Conservation (phyloP, 1,140 invertebrate genomes). For the Elysia chlorotica region DNA sequence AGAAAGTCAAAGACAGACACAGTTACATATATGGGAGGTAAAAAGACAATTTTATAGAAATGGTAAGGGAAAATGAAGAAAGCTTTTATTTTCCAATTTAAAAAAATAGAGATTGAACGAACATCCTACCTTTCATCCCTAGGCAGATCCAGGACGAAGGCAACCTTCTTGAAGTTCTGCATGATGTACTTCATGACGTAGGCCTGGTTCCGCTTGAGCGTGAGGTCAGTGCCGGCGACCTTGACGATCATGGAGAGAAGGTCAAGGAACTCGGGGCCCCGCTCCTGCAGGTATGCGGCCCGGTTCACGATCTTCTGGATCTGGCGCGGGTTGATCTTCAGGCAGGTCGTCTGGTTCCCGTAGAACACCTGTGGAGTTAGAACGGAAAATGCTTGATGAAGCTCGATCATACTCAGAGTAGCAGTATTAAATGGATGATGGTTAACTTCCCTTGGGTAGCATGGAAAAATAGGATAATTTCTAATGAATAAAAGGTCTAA, state of each 20-base stretch:
- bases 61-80: no score
- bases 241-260: slow-evolving; percentile 61
- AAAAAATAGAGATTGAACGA: not conserved
- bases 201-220: slow-evolving; percentile 60
- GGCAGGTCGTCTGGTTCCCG: slow-evolving; percentile 60
- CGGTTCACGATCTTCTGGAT: slow-evolving; percentile 60
- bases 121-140: slow-evolving; percentile 48
- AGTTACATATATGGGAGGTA: no score
- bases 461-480: no score
- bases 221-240: slow-evolving; percentile 57
- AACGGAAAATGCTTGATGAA: no score
- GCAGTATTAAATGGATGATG: no score
- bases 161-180: slow-evolving; percentile 61
- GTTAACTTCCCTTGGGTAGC: no score
- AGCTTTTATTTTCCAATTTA: not conserved
- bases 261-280: slow-evolving; percentile 59
- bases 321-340: slow-evolving; percentile 59
- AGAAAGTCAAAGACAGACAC: no score
- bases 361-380: slow-evolving; percentile 52
- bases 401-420: no score
- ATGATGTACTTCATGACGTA: slow-evolving; percentile 64
- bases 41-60: no score
- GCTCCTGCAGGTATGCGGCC: slow-evolving; percentile 53
- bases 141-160: slow-evolving; percentile 54
- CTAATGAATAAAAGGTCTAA: no score